Evolutionary conservation across 92 coral and sea anemone species (phyloP).

Genomic region (Epizoanthus rinbou): DNA sequence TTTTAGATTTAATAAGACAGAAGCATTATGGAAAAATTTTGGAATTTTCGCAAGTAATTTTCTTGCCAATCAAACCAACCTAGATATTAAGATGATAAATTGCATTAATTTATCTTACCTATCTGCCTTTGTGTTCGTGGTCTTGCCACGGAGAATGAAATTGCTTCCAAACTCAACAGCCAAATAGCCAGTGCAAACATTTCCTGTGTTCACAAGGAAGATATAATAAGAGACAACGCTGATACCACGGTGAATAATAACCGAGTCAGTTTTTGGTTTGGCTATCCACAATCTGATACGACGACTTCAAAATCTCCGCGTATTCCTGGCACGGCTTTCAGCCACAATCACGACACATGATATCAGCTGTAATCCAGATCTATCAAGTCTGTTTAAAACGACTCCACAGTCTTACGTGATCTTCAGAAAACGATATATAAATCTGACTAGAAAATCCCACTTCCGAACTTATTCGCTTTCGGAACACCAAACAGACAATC

Average conservation of each 20-base stretch:
- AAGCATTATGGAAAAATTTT: too few relatives aligned
- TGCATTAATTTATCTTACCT: constrained; percentile 3
- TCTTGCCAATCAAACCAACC: not conserved
- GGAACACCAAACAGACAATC: constrained; percentile 22
- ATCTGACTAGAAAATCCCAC: not conserved
- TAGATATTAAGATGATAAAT: not conserved
- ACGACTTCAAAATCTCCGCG: not conserved
- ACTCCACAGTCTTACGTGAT: not conserved
- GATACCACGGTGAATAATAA: not conserved
- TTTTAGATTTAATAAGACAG: too few relatives aligned
- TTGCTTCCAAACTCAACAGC: constrained; percentile 9
- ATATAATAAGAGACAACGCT: not conserved
- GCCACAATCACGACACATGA: too few relatives aligned
- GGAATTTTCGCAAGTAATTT: not conserved
- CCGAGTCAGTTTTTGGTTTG: not conserved
- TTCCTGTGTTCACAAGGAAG: constrained; percentile 16
- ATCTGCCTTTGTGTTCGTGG: constrained; percentile 18
- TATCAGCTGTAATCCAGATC: too few relatives aligned
- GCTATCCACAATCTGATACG: constrained; percentile 13
- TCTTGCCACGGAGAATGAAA: constrained; percentile 23
- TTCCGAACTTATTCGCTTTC: not conserved
- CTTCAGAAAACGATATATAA: not conserved
- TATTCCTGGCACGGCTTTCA: not conserved
- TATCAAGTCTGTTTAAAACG: not conserved
- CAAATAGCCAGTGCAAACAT: constrained; percentile 17